Conservation (phyloP, 92 coral and sea anemone species). For the Porites rus region DNA sequence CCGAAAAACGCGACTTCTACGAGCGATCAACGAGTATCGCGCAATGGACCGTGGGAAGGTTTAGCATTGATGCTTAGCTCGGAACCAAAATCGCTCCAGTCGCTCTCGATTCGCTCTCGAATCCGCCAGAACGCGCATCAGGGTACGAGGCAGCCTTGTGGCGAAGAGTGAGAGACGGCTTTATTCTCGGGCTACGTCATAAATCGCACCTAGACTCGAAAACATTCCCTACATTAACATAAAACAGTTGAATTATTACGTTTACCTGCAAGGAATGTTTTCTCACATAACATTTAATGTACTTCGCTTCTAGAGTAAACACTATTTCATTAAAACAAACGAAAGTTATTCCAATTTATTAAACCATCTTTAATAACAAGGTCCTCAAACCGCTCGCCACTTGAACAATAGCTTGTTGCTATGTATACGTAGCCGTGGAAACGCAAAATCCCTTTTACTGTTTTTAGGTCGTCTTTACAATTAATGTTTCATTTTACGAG, state of each 20-base stretch:
- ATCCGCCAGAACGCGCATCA: too few species aligned
- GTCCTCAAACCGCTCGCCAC: neutral
- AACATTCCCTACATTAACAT: neutral
- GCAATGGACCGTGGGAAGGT: too few species aligned
- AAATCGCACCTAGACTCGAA: too few species aligned
- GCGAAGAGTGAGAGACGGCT: too few species aligned
- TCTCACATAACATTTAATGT: neutral
- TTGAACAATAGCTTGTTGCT: slow-evolving; percentile 12
- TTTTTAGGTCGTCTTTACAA: neutral
- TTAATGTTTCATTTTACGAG: neutral
- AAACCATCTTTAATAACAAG: neutral
- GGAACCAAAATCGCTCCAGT: too few species aligned
- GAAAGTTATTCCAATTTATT: neutral
- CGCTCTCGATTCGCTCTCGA: too few species aligned
- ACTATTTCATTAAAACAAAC: neutral
- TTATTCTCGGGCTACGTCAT: neutral
- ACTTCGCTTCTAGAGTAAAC: neutral
- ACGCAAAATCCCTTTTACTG: neutral
- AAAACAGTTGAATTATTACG: neutral
- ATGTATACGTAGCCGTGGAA: slow-evolving; percentile 36
- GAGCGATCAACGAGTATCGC: too few species aligned
- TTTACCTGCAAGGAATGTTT: neutral
- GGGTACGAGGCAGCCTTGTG: too few species aligned
- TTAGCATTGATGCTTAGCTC: too few species aligned
- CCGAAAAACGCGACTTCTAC: too few species aligned